phyloP scores from a whole-genome alignment of 2,113 vertebrate genomes.

The Setophaga kirtlandii region DNA sequence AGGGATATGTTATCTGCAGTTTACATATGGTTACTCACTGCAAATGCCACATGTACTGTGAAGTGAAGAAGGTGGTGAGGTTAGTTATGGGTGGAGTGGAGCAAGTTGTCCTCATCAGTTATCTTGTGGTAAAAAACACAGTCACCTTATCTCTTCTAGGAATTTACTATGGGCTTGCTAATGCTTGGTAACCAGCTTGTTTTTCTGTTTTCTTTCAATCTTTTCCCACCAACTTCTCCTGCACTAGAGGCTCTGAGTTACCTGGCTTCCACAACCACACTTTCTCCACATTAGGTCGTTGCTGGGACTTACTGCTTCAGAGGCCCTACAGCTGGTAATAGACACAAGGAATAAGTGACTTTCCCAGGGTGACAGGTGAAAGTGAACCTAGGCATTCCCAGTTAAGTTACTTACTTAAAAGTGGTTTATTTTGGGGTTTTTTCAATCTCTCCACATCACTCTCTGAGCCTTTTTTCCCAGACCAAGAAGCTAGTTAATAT shows the following conservation, averaged over 20 bases:
- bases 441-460: background rate
- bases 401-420: background rate
- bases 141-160: background rate
- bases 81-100: background rate
- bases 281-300: background rate
- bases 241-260: background rate
- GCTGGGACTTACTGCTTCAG: background rate
- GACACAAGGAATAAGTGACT: background rate
- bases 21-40: conserved; percentile 27
- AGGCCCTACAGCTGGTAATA: background rate
- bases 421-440: background rate
- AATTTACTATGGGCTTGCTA: background rate
- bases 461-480: background rate
- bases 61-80: background rate
- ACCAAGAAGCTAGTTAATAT: background rate
- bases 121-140: conserved; percentile 12
- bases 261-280: background rate
- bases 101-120: background rate
- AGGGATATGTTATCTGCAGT: conserved; percentile 2
- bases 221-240: background rate
- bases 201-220: background rate
- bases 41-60: background rate
- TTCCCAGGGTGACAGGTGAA: background rate
- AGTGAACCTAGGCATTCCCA: background rate
- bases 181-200: background rate